phyloP scores from a whole-genome alignment of 2,888 invertebrate genomes.

The Andricus curvator region DNA sequence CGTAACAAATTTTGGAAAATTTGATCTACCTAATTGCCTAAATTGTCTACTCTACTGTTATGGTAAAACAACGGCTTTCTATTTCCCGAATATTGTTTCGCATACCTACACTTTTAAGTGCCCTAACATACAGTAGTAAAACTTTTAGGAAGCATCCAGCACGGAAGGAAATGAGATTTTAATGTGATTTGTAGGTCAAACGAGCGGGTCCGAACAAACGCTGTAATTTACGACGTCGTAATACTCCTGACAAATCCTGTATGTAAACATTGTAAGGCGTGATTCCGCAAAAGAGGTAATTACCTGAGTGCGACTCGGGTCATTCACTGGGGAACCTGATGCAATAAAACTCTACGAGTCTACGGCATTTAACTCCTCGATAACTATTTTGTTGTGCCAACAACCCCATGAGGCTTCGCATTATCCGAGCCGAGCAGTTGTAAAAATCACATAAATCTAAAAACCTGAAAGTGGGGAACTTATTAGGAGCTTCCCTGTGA shows the following conservation, averaged over 20 bases:
- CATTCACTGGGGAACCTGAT: slow-evolving; percentile 46
- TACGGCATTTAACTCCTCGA: slow-evolving; percentile 62
- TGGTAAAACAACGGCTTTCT: slow-evolving; percentile 45
- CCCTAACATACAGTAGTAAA: slow-evolving; percentile 22
- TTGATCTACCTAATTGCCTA: background rate
- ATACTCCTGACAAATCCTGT: slow-evolving; percentile 75
- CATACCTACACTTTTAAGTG: background rate
- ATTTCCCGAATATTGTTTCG: background rate
- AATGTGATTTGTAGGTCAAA: slow-evolving; percentile 62
- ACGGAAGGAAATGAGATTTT: slow-evolving; percentile 57
- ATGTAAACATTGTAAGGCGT: slow-evolving; percentile 74
- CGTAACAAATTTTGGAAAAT: background rate
- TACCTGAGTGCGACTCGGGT: slow-evolving; percentile 60
- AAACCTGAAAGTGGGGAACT: background rate
- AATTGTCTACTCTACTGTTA: background rate
- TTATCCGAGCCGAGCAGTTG: background rate
- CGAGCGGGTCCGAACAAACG: slow-evolving; percentile 56
- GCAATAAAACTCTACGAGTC: slow-evolving; percentile 77
- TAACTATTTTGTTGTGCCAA: slow-evolving; percentile 63
- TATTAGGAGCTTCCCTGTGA: background rate
- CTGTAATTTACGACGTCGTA: slow-evolving; percentile 73
- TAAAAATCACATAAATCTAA: background rate
- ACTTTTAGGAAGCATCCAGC: slow-evolving; percentile 12
- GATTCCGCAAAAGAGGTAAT: slow-evolving; percentile 69
- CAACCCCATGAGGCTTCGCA: slow-evolving; percentile 53